These are phyloP conservation scores for Acrossocheilus fasciatus DNA, from an alignment of 2,797 vertebrate species.

Conservation along the genomic window DNA sequence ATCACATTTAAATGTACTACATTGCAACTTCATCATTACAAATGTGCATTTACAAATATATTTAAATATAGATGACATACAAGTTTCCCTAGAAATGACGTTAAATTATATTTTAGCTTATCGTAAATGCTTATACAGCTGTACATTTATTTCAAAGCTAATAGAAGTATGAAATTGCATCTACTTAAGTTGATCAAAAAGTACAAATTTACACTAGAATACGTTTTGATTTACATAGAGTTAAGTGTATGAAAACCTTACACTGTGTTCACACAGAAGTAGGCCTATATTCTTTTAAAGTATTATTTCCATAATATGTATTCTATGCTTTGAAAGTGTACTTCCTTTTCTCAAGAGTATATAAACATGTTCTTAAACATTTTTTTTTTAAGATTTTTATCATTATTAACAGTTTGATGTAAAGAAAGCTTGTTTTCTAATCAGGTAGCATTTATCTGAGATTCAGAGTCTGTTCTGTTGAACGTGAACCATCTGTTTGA, in stretches of 20 bases:
- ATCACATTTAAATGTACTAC: background rate
- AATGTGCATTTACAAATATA: background rate
- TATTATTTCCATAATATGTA: background rate
- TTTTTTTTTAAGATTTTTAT: background rate
- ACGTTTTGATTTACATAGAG: background rate
- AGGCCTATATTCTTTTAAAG: background rate
- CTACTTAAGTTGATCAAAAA: background rate
- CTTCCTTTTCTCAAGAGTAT: background rate
- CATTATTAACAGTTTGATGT: background rate
- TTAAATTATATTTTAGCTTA: background rate
- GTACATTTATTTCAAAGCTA: background rate
- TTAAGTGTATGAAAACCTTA: background rate
- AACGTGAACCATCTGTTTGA: background rate
- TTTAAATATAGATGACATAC: background rate
- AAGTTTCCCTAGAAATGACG: background rate
- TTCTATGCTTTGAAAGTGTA: background rate
- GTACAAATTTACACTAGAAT: background rate
- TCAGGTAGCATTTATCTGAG: conserved; percentile 8
- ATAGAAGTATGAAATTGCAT: background rate
- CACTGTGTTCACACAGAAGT: background rate
- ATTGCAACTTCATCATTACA: background rate
- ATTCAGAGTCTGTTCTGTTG: conserved; percentile 4
- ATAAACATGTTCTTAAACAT: too few species aligned
- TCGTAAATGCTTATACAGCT: background rate
- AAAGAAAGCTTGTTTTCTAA: background rate